Percentiles rank a stretch among this genome's conserved stretches.
Evolutionary conservation across 2,888 invertebrate genomes (phyloP).

Genomic region (Empis livida): DNA sequence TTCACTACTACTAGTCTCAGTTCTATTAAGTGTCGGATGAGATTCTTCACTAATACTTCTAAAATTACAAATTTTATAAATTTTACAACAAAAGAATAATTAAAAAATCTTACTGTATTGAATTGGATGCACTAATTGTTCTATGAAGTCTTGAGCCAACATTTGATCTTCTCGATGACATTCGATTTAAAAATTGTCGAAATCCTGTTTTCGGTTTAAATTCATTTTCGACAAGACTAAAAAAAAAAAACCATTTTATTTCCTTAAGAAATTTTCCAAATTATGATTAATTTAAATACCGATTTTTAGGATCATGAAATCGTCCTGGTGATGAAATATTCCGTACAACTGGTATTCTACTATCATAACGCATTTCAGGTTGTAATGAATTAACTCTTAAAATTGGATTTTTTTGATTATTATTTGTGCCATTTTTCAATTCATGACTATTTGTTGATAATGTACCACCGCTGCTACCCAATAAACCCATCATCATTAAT

Average conservation of each 20-base stretch:
- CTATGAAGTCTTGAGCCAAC: constrained; percentile 20
- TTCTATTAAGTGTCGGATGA: constrained; percentile 27
- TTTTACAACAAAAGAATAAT: neutral
- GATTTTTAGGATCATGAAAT: constrained; percentile 13
- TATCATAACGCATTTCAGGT: constrained; percentile 16
- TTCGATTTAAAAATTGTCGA: constrained; percentile 32
- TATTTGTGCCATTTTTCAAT: constrained; percentile 12
- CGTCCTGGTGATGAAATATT: constrained; percentile 40
- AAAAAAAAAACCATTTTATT: neutral
- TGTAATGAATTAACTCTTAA: constrained; percentile 31
- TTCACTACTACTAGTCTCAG: constrained; percentile 34
- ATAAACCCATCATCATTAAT: constrained; percentile 1
- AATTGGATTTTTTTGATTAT: constrained; percentile 11
- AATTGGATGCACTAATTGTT: constrained; percentile 27
- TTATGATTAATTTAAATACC: neutral
- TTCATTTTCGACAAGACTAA: constrained; percentile 8
- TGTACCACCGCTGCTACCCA: constrained; percentile 8
- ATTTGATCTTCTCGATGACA: constrained; percentile 32
- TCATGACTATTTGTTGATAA: constrained; percentile 6
- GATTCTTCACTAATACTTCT: constrained; percentile 19
- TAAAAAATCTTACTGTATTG: constrained; percentile 29
- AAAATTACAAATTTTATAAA: constrained; percentile 3
- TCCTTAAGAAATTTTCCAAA: too few species aligned
- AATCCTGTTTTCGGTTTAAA: constrained; percentile 22
- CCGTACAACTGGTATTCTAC: constrained; percentile 35